These are phyloP conservation scores for Eciton burchellii DNA, from an alignment of 1,140 invertebrate genomes.

Conservation along the genomic window DNA sequence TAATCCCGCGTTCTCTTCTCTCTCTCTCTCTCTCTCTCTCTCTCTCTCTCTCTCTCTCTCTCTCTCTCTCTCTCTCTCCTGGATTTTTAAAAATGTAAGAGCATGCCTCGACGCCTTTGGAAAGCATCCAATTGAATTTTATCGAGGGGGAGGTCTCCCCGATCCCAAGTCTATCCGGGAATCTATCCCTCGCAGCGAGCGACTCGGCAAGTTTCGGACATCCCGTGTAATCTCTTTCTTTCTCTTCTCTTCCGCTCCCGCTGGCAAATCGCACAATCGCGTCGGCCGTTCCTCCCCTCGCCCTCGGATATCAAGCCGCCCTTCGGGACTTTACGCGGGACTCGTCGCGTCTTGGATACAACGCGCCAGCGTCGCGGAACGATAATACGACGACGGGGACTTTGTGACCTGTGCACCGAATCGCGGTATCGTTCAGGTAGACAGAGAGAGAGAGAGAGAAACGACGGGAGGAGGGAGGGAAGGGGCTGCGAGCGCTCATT, in stretches of 20 bases:
- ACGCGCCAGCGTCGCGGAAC: constrained; percentile 20
- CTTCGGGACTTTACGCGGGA: not conserved
- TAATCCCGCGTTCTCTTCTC: constrained; percentile 22
- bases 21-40: not conserved
- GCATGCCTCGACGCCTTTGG: constrained; percentile 9
- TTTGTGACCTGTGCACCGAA: constrained; percentile 17
- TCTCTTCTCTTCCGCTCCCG: constrained; percentile 1
- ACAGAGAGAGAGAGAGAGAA: too few species aligned
- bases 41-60: not conserved
- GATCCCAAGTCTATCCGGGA: not conserved
- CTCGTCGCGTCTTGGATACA: constrained; percentile 1
- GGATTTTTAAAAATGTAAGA: constrained; percentile 29
- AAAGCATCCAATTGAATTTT: constrained; percentile 26
- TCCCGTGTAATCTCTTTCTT: constrained; percentile 10
- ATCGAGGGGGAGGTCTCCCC: constrained; percentile 3
- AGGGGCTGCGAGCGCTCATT: not conserved
- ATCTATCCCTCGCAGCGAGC: not conserved
- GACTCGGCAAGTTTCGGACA: constrained; percentile 15
- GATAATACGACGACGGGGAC: constrained; percentile 39
- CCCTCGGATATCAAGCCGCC: constrained; percentile 15
- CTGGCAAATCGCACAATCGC: not conserved
- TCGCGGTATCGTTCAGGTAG: not conserved
- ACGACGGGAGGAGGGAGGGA: too few species aligned
- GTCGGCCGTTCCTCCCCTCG: not conserved
- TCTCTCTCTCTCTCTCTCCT: too few species aligned